Evolutionary conservation across 2,888 invertebrate species (phyloP), one percentile per base, ranked within the genome.

Genomic region (Hypomecis punctinalis): DNA sequence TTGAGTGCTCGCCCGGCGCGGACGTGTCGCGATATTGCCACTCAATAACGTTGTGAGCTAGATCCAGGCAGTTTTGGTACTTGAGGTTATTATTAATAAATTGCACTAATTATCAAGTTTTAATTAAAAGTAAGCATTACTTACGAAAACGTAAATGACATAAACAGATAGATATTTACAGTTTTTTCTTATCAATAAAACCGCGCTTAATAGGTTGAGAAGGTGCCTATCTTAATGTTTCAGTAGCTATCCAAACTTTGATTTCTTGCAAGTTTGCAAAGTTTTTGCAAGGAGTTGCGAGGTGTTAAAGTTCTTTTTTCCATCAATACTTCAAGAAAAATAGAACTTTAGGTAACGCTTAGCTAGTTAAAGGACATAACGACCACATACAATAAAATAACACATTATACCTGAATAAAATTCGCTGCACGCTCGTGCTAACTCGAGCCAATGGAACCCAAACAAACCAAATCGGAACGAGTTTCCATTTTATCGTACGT

Each of bases 1-100:
- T 82, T 82, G 78, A 82, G 66, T 70, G 64, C 70, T 79, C 72
- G 73, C 61, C 54, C 53, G 66, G 69, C 45, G 68, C 72, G 69
- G 70, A 78, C 74, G 67, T 67, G 57, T 70, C 68, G 59, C 71
- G 78, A 76, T 76, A 77, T 76, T 75, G 72, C 65, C 67, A 61
- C 65, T 76, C 72, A 79, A 73, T 73, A 74, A 68, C 72, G 73
- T 36, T n/a, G 10, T 43, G 13, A 54, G 13, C 23, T 49, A 9
- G 43, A 23, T 46, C n/a, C n/a, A 42, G 7, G 36, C 9, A 23
- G 37, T 56, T 10, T 55, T 55, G 48, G 48, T 42, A 48, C 48
- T 54, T 42, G 35, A 11, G 5, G 6, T 1, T n/a, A 36, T 36
- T 36, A 37, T 49, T 36, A 6, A 49, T n/a, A 9, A 8, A 7